phyloP scores from a whole-genome alignment of 2,797 vertebrate genomes.

The Mergus octosetaceus region DNA sequence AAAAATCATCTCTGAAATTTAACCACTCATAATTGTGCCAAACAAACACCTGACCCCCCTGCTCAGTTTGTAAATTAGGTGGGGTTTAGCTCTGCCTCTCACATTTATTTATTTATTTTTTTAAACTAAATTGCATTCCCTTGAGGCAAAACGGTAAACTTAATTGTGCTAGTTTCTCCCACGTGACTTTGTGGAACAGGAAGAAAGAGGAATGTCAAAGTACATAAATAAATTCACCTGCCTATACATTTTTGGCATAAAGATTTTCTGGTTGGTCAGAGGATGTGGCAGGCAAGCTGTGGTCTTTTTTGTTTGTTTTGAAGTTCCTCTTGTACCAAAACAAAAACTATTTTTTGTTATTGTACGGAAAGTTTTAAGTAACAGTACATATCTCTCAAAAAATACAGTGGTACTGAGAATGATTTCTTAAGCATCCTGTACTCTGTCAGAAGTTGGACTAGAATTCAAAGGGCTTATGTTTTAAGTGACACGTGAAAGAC shows the following conservation, averaged over 20 bases:
- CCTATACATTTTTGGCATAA: not conserved
- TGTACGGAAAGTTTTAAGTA: not conserved
- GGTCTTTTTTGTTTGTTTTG: not conserved
- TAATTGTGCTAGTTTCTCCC: not conserved
- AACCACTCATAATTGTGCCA: not conserved
- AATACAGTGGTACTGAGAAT: not conserved
- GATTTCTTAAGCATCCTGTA: not conserved
- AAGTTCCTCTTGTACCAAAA: not conserved
- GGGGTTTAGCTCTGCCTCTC: not conserved
- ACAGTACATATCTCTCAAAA: not conserved
- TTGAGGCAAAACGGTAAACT: not conserved
- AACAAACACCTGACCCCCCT: not conserved
- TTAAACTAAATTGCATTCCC: not conserved
- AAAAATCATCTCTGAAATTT: not conserved
- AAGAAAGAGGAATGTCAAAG: constrained; percentile 15
- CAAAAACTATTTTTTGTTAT: not conserved
- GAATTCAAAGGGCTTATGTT: not conserved
- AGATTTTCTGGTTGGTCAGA: not conserved
- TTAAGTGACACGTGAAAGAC: not conserved
- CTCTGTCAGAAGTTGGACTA: not conserved
- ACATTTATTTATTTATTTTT: not conserved
- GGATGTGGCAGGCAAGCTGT: not conserved
- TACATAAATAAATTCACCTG: not conserved
- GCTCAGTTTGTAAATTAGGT: not conserved
- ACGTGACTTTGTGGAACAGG: not conserved